These are phyloP conservation scores for Xenentodon cancila DNA, from an alignment of 2,797 vertebrate genomes.

Conservation along the genomic window DNA sequence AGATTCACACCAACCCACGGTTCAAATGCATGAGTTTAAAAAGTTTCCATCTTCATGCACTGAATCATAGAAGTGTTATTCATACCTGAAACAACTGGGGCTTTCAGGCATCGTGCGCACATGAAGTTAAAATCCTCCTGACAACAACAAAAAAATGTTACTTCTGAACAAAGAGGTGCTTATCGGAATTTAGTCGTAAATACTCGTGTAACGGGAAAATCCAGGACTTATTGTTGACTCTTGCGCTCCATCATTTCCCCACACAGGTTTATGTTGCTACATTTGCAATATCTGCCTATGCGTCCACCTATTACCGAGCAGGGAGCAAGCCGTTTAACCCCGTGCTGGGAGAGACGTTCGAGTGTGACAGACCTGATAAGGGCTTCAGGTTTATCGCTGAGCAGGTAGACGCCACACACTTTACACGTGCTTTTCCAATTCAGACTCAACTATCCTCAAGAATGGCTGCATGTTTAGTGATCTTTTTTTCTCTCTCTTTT, in stretches of 20 bases:
- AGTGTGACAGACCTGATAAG: conserved; percentile 91
- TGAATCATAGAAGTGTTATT: not conserved
- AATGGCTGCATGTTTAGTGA: no score
- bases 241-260: conserved; percentile 13
- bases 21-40: not conserved
- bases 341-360: conserved; percentile 94
- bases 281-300: conserved; percentile 92
- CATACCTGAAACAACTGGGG: no score
- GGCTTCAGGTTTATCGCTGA: conserved; percentile 93
- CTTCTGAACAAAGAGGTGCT: no score
- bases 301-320: conserved; percentile 90
- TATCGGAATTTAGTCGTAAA: no score
- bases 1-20: no score
- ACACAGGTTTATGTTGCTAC: conserved; percentile 92
- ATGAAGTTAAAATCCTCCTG: no score
- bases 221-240: not conserved
- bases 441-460: not conserved
- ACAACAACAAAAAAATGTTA: no score
- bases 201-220: not conserved
- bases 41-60: not conserved
- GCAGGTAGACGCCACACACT: conserved; percentile 70
- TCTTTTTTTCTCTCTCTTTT: no score
- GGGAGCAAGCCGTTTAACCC: conserved; percentile 98
- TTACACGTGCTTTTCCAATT: not conserved
- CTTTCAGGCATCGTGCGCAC: no score